phyloP scores from a whole-genome alignment of 1,140 invertebrate species.

The Drosophila sp. region DNA sequence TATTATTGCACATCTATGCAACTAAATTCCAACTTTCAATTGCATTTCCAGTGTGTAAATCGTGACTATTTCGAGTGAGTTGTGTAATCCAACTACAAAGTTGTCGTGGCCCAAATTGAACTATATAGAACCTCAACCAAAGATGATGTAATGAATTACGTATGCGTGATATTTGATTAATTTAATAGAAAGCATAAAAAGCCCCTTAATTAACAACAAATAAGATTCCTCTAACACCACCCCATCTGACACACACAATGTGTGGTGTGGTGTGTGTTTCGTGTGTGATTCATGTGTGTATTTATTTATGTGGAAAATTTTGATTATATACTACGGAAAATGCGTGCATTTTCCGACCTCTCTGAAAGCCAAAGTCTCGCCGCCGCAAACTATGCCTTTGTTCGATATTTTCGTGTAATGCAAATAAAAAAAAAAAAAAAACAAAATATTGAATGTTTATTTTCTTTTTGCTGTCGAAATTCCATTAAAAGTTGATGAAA shows the following conservation, averaged over 20 bases:
- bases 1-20: no score
- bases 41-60: no score
- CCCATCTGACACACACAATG: background rate
- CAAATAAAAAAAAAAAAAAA: no score
- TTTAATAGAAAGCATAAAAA: constrained; percentile 18
- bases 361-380: background rate
- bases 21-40: no score
- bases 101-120: background rate
- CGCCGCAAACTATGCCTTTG: constrained; percentile 13
- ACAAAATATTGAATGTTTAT: constrained; percentile 44
- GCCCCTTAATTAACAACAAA: constrained; percentile 2
- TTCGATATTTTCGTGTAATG: background rate
- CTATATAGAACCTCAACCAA: background rate
- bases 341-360: background rate
- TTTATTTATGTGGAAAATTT: constrained; percentile 1
- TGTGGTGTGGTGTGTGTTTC: constrained; percentile 4
- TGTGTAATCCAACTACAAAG: background rate
- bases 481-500: constrained; percentile 70
- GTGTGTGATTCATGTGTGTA: background rate
- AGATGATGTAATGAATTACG: constrained; percentile 9
- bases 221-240: background rate
- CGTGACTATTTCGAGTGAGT: background rate
- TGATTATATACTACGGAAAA: background rate
- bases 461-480: constrained; percentile 57
- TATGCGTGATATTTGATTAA: constrained; percentile 31